A percentile compares a stretch with the other conserved stretches of the same genome.
Conservation (phyloP, 2,888 invertebrate genomes). For the Miltochrista miniata region DNA sequence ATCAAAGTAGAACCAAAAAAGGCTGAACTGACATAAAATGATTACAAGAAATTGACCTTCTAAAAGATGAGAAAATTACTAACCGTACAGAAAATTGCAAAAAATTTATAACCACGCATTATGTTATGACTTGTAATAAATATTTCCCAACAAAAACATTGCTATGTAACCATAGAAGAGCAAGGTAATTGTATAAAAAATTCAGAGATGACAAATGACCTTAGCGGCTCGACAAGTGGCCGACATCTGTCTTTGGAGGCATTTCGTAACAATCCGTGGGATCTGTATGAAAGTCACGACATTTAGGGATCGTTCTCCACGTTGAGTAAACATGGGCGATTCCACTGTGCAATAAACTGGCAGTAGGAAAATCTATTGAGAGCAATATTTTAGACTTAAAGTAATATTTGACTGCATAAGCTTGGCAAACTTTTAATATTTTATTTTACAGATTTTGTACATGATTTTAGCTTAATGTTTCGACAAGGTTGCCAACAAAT, state of each 20-base stretch:
- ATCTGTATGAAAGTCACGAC: conserved; percentile 54
- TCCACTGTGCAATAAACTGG: not conserved
- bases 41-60: too few species aligned
- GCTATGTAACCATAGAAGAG: conserved; percentile 29
- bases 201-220: conserved; percentile 62
- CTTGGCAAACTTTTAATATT: too few species aligned
- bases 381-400: too few species aligned
- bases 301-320: conserved; percentile 22
- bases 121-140: not conserved
- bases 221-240: conserved; percentile 56
- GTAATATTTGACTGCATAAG: too few species aligned
- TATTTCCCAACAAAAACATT: conserved; percentile 9
- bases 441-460: too few species aligned
- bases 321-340: not conserved
- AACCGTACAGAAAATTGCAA: not conserved
- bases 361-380: too few species aligned
- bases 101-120: not conserved
- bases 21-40: too few species aligned
- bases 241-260: conserved; percentile 55
- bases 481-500: too few species aligned
- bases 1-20: too few species aligned
- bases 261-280: conserved; percentile 46
- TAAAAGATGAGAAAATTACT: too few species aligned
- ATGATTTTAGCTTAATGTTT: too few species aligned
- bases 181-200: conserved; percentile 56